Evolutionary conservation across 2,888 invertebrate species (phyloP), one percentile per base, ranked within the genome.

Genomic region (Ophion costatus): DNA sequence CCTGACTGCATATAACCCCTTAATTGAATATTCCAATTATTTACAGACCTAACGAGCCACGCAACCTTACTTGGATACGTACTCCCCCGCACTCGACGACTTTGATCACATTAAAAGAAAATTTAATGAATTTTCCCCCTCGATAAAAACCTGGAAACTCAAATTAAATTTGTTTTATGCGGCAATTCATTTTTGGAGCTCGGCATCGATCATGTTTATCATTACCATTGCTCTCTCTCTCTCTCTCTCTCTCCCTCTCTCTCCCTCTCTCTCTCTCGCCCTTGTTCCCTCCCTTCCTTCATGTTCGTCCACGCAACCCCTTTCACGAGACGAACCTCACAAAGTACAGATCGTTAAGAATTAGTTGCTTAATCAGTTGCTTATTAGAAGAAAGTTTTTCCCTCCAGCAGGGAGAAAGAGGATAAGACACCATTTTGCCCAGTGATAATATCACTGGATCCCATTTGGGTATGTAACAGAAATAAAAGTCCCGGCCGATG

Each of bases 161-260:
- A 67, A 84, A 84, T 74, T 69, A 78, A 84, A 84, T 81, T 80
- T 64, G 84, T 83, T 83, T 78, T 80, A 66, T 83, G 81, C 33
- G 51, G 80, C 71, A 80, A 84, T 82, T 77, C 76, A 84, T 84
- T 86, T 82, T 56, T 73, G 73, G 76, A 74, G 67, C 67, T 67
- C 51, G 38, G 64, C 79, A 66, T 74, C 73, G 79, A 79, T 86
- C 73, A 22, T n/a, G 66, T 22, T 38, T 74, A 70, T 45, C 45
- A 24, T 63, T 75, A 45, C 56, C 57, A 24, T 56, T n/a, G 77
- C 59, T 64, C 66, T 33, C 33, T 33, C 71, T 59, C 70, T n/a
- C 22, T 69, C 10, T 71, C 38, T 38, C 59, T 73, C 33, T 56
- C 33, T 38, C 29, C n/a, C 38, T 38, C 38, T 20, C 10, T 71